Evolutionary conservation across 2,888 invertebrate species (phyloP), one percentile per base, ranked within the genome.

Genomic region (Trypoxylon attenuatum): DNA sequence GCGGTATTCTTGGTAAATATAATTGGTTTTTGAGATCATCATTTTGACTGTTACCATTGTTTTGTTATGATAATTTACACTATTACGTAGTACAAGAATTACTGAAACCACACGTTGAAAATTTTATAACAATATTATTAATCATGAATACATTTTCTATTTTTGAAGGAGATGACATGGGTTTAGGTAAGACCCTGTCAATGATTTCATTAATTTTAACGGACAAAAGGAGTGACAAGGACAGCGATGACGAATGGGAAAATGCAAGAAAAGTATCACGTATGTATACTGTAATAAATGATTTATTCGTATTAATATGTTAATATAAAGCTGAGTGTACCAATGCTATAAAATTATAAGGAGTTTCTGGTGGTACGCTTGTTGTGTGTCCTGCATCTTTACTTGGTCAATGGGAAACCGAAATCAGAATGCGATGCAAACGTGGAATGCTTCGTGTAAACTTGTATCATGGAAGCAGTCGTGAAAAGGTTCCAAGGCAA

Each of bases 331-430:
- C 29, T n/a, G 29, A 29, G 29, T 29, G 5, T 6, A 29, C n/a
- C n/a, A n/a, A n/a, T n/a, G n/a, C 8, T 29, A 6, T 4, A 8
- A 10, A 10, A 29, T 29, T 29, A 25, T 33, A n/a, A 33, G 33
- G 33, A 13, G 33, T 10, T 10, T 87, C 87, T 27, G 94, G 94
- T 8, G 93, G 94, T 16, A 96, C 95, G 0, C 88, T 99, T n/a
- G 93, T 99, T 0, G 91, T 99, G 1, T 96, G 97, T 80, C 98
- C 98, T 0, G 96, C 98, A 1, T 96, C 96, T 41, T 90, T 99
- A 45, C 88, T 98, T 56, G 91, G 92, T 73, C 98, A 99, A 85
- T 99, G 98, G 98, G 91, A 93, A 61, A 89, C 87, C 10, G 97
- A 98, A 87, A 91, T 97, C 5, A 83, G 88, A 6, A 89, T 89